Evolutionary conservation across 2,888 invertebrate species (phyloP), one percentile per base, ranked within the genome.

Genomic region (Rutpela maculata): DNA sequence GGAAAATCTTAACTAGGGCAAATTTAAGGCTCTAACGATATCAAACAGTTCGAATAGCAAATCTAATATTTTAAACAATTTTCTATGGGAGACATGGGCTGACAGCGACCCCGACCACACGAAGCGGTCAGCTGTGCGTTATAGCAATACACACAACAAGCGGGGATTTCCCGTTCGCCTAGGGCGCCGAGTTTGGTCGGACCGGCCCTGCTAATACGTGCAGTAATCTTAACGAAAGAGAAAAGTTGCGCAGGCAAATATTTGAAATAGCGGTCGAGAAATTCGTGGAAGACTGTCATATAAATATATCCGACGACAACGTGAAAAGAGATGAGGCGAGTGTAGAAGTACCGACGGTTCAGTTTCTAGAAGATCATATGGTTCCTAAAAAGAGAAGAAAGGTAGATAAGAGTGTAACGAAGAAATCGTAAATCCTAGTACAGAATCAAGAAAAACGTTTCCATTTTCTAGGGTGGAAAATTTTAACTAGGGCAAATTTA

Each of bases 321-420:
- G 15, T 15, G 17, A 18, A 0, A 6, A 19, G 43, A 5, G 43
- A 43, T 6, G 43, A 43, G 19, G 10, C 9, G 19, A 65, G 18
- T 19, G 5, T 19, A 55, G 18, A 67, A 15, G 12, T 35, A 67
- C 31, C 31, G 9, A 17, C 38, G 7, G 11, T 57, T 6, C 74
- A 60, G n/a, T 66, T 73, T 10, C 57, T 76, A 35, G 81, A 84
- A 74, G 81, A 84, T 65, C 80, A 82, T 38, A 80, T 72, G 5
- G 84, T 86, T n/a, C 86, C 86, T 9, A 81, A 83, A 66, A 86
- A 86, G 73, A 83, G 84, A 38, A 75, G 85, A 72, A 81, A 80
- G 74, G 66, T 85, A 18, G 76, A 80, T 55, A 65, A 75, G n/a
- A 43, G 59, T n/a, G n/a, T 26, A 38, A 17, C 19, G 31, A 15